Evolutionary conservation across 1,140 invertebrate genomes (phyloP).

Genomic region (Samia ricini): DNA sequence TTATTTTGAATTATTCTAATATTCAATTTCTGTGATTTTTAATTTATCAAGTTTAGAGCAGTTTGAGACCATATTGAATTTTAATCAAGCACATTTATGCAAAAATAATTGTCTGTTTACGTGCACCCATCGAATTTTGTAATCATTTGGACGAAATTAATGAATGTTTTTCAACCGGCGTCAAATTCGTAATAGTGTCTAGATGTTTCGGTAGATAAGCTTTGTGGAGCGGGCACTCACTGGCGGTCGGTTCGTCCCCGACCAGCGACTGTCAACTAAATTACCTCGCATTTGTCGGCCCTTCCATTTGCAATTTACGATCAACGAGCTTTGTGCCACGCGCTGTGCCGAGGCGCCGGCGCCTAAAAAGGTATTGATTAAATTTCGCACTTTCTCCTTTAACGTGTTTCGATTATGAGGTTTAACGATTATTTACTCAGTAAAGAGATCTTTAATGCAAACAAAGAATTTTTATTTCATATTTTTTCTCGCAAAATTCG

Average conservation of each 20-base stretch:
- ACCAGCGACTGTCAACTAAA: constrained; percentile 63
- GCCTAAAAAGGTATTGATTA: constrained; percentile 32
- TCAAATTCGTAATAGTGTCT: constrained; percentile 67
- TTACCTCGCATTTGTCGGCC: constrained; percentile 59
- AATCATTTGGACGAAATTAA: constrained; percentile 40
- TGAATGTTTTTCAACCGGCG: constrained; percentile 58
- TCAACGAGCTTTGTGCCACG: constrained; percentile 45
- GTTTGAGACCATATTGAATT: not conserved
- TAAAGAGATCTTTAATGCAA: not conserved
- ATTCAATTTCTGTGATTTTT: not conserved
- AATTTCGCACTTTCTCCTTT: constrained; percentile 28
- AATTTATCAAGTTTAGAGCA: not conserved
- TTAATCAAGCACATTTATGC: not conserved
- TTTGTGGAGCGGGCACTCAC: constrained; percentile 42
- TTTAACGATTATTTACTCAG: not conserved
- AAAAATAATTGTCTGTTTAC: not conserved
- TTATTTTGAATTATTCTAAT: too few species aligned
- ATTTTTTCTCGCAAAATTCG: too few species aligned
- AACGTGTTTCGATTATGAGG: not conserved
- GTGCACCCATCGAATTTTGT: constrained; percentile 1
- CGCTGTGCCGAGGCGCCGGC: constrained; percentile 45
- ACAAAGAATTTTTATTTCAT: not conserved
- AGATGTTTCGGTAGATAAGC: constrained; percentile 48
- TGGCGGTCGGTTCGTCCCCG: constrained; percentile 15
- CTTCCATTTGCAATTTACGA: constrained; percentile 61